Conservation (phyloP, 2,113 vertebrate genomes). For the Forbesichthys papilliferus region DNA sequence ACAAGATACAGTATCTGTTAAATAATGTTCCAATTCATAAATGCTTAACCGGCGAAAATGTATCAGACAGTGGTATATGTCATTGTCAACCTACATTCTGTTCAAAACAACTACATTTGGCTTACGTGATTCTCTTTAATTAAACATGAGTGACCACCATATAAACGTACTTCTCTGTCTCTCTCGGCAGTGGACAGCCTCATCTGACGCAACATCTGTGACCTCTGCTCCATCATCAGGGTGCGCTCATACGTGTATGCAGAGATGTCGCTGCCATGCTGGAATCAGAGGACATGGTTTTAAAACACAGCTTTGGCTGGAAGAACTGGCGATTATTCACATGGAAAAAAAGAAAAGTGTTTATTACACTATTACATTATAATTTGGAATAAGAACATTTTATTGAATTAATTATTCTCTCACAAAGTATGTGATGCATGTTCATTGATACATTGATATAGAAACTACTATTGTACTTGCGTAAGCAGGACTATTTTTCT, state of each 20-base stretch:
- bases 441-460: too few species aligned
- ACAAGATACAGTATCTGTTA: too few species aligned
- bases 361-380: too few species aligned
- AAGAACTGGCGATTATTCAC: not conserved
- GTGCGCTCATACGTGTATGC: constrained; percentile 97
- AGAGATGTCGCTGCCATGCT: constrained; percentile 97
- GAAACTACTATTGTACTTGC: not conserved
- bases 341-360: not conserved
- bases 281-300: constrained; percentile 5
- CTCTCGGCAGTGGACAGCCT: constrained; percentile 92
- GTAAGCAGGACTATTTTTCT: constrained; percentile 19
- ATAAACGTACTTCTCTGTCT: constrained; percentile 85
- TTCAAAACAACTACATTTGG: too few species aligned
- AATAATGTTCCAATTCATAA: too few species aligned
- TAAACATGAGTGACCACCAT: too few species aligned
- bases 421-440: too few species aligned
- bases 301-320: not conserved
- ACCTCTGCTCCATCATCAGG: constrained; percentile 99
- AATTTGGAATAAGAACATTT: too few species aligned
- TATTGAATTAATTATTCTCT: too few species aligned
- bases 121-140: too few species aligned
- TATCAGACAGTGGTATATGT: not conserved
- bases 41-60: too few species aligned
- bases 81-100: too few species aligned
- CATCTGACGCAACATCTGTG: constrained; percentile 98